Base-by-base conservation (phyloP, 2,888 invertebrate species). In the Leptinotarsa rubiginosa region DNA sequence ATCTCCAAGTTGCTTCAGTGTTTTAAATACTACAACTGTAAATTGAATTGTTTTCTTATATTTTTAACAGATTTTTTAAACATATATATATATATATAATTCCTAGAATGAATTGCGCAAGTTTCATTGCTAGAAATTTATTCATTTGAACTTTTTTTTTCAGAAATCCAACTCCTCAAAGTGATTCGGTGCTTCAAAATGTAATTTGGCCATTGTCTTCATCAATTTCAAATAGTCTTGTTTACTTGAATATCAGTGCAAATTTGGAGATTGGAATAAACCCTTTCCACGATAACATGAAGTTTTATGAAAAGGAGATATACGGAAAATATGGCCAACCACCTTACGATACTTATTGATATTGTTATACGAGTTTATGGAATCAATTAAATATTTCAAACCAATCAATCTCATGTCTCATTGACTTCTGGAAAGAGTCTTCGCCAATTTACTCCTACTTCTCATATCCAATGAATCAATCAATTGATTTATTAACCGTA, bases 281-380 rank as follows among this genome's bases (percentile, higher is more conserved):
- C 50, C 80, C 82, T 13, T 77, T 77, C 71, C 62, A 79, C 15
- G 70, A 75, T 1, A 76, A 76, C 54, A 80, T 80, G 80, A 68
- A 72, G 50, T 81, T 82, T 72, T 82, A 82, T 59, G 77, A 56
- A 1, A 22, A 80, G 47, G 59, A 47, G 1, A 72, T 82, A 50
- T 82, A 82, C 70, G 18, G 54, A 47, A 69, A 71, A 41, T 79
- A 80, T 25, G 82, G 82, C 20, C 73, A 76, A 15, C 75, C 78
- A 2, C 79, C 80, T n/a, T 79, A 75, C 67, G 75, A 79, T 25
- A 81, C 81, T 10, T 81, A 81, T 64, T 81, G 62, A 62, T 62
- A 0, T 4, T 10, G 13, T 2, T 16, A 15, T 59, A 25, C 0
- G 10, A 41, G 2, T 16, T 15, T 15, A 31, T 31, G 1, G 0